phyloP scores from a whole-genome alignment of 35 echinoderm and acorn worm species.

The Antedon bifida region DNA sequence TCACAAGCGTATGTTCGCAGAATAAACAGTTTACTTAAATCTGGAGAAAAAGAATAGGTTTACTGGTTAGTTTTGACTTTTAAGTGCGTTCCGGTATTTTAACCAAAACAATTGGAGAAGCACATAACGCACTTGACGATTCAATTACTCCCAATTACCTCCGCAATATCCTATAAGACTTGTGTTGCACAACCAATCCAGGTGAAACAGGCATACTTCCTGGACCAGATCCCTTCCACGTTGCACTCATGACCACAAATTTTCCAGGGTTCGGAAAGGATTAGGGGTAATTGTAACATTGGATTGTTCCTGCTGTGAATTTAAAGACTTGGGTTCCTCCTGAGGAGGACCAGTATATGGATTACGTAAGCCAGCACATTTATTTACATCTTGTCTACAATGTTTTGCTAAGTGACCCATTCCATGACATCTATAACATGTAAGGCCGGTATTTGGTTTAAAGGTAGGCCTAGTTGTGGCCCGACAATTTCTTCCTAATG shows the following conservation, averaged over 20 bases:
- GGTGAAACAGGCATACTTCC: neutral
- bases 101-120: too few species aligned
- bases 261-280: neutral
- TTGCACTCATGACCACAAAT: neutral
- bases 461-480: neutral
- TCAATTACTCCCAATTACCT: too few species aligned
- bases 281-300: neutral
- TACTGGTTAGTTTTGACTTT: too few species aligned
- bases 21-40: too few species aligned
- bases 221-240: too few species aligned
- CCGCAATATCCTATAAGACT: too few species aligned
- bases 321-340: neutral
- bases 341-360: neutral
- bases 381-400: neutral
- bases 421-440: neutral
- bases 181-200: neutral
- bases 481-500: neutral
- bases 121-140: too few species aligned
- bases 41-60: too few species aligned
- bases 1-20: too few species aligned
- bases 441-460: neutral
- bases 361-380: neutral
- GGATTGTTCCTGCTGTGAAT: neutral
- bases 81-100: too few species aligned
- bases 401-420: neutral